Evolutionary conservation across 2,888 invertebrate genomes (phyloP).

Genomic region (Eilema sororculum): DNA sequence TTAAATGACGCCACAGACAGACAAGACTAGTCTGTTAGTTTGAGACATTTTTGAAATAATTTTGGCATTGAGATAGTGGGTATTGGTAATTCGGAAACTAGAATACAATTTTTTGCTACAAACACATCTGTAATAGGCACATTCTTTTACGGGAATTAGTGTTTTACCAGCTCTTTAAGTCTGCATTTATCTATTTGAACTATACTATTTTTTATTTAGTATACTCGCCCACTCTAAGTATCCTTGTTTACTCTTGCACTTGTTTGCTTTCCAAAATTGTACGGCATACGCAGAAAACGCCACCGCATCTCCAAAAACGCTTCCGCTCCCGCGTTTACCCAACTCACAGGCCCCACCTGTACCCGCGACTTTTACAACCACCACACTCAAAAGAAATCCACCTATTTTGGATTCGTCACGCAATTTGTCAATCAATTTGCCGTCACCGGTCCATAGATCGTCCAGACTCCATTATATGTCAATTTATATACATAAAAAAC

Average conservation of each 20-base stretch:
- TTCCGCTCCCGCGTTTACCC: constrained; percentile 24
- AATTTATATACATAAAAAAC: constrained; percentile 76
- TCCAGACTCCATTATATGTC: constrained; percentile 81
- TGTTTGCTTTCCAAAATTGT: no score
- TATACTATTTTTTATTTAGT: no score
- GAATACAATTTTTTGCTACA: background rate
- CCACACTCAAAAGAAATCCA: constrained; percentile 84
- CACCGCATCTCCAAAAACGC: background rate
- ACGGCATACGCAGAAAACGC: background rate
- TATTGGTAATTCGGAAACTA: background rate
- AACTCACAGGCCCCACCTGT: constrained; percentile 59
- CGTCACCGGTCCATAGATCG: constrained; percentile 79
- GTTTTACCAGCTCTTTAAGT: no score
- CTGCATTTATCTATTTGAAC: no score
- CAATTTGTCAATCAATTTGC: constrained; percentile 86
- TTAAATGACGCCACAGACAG: background rate
- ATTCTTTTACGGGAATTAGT: no score
- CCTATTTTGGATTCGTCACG: constrained; percentile 86
- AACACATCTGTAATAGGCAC: no score
- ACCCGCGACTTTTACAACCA: constrained; percentile 75
- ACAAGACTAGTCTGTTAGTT: background rate
- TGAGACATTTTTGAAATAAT: background rate
- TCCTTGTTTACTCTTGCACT: no score
- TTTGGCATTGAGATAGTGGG: background rate
- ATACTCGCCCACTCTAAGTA: no score